phyloP scores from a whole-genome alignment of 2,113 vertebrate genomes.

The Bostrychus sinensis region DNA sequence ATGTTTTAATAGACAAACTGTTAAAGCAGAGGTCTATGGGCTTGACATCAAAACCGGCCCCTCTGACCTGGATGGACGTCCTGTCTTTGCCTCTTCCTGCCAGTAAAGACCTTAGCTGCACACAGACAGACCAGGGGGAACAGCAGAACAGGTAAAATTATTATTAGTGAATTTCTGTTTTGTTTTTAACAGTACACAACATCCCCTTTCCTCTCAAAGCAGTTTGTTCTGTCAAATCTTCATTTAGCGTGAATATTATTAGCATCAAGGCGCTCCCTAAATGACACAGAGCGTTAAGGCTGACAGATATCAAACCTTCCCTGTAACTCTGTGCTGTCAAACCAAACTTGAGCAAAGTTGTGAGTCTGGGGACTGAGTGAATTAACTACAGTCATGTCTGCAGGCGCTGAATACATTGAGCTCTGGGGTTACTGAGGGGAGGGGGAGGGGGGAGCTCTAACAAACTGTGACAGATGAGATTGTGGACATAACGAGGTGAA shows the following conservation, averaged over 20 bases:
- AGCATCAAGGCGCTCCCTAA: conserved; percentile 34
- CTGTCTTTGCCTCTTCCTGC: conserved; percentile 86
- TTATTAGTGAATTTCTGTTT: neutral
- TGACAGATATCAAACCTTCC: conserved; percentile 45
- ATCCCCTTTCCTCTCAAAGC: neutral
- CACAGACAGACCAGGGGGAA: conserved; percentile 26
- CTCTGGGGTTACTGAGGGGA: conserved; percentile 33
- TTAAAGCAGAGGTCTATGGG: conserved; percentile 80
- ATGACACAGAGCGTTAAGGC: conserved; percentile 55
- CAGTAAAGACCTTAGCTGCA: conserved; percentile 78
- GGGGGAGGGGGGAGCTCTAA: conserved; percentile 50
- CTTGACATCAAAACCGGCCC: conserved; percentile 68
- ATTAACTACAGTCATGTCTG: conserved; percentile 49
- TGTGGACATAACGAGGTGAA: conserved; percentile 59
- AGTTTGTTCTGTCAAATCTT: neutral
- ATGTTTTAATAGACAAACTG: conserved; percentile 61
- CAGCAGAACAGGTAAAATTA: conserved; percentile 57
- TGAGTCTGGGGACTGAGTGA: conserved; percentile 54
- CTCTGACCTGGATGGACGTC: conserved; percentile 88
- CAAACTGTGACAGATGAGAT: conserved; percentile 66
- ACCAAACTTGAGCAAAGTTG: conserved; percentile 54
- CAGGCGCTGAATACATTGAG: conserved; percentile 40
- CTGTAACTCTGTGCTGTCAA: conserved; percentile 51
- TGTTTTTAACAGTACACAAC: neutral
- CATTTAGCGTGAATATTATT: conserved; percentile 33